Evolutionary conservation across 2,113 vertebrate species (phyloP), one percentile per base, ranked within the genome.

Genomic region (Chaetura pelagica): DNA sequence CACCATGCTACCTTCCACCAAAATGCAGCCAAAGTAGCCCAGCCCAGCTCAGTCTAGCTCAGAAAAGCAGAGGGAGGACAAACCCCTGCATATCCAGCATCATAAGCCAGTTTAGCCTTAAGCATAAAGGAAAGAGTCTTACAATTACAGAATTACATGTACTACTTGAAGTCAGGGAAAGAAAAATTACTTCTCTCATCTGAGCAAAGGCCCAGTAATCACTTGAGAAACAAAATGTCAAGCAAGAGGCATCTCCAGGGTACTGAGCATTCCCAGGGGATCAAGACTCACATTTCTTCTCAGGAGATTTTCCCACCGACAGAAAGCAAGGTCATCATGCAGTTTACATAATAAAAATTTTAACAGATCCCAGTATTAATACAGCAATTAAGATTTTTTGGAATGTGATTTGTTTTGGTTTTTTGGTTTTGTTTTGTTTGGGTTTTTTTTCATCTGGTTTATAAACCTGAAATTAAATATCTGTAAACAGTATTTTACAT

Each of bases 221-320:
- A 91, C 94, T 91, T 90, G 71, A 97, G 96, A 83, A 97, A 92
- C 75, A 95, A 94, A 97, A 96, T 90, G 97, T 97, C 96, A 94
- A 80, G 85, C 35, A 89, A 92, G 94, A 95, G 84, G 91, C 67
- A 71, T 91, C 91, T 96, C 92, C 94, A 95, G 96, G 93, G 49
- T 84, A 93, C 85, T 54, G 83, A 94, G 71, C 93, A 96, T 95
- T 98, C 98, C 97, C 98, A 97, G 94, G 97, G 97, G 98, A 97
- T 84, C 5, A 2, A 95, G 73, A 91, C 78, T 97, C 92, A 93
- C 93, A 89, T 89, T 92, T 94, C 78, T 93, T 81, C 81, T 97
- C 93, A 95, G 93, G 90, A 97, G 92, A 94, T 95, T 97, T 98
- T 98, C 97, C 97, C 97, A 98, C 89, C 48, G 18, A 87, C n/a